phyloP scores from a whole-genome alignment of 2,888 invertebrate genomes.

The Pollenia labialis region DNA sequence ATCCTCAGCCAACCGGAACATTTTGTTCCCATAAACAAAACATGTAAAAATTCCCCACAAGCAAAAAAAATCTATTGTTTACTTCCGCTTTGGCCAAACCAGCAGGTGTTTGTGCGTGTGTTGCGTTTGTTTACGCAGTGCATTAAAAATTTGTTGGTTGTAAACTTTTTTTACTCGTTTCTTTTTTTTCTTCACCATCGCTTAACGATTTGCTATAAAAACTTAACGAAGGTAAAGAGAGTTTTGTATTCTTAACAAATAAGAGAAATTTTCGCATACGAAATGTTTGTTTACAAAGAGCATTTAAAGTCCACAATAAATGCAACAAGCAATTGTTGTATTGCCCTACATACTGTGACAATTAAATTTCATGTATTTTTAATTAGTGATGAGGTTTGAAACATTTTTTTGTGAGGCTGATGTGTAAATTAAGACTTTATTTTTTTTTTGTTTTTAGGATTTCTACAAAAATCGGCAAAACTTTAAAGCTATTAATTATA shows the following conservation, averaged over 20 bases:
- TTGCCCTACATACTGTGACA: conserved; percentile 10
- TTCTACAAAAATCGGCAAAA: too few relatives aligned
- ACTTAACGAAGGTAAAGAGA: conserved; percentile 50
- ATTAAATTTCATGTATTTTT: background rate
- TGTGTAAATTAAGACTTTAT: too few relatives aligned
- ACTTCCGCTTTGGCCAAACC: conserved; percentile 44
- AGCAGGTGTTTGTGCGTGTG: background rate
- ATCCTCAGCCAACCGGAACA: background rate
- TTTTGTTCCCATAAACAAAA: background rate
- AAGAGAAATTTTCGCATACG: too few relatives aligned
- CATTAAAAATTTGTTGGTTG: background rate
- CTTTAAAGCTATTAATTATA: too few relatives aligned
- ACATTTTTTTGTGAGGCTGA: background rate
- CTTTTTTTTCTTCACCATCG: background rate
- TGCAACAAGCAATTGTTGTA: conserved; percentile 54
- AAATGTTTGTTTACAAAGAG: background rate
- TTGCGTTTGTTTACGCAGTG: background rate
- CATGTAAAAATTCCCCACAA: background rate
- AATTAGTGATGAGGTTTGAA: background rate
- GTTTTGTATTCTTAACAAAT: background rate
- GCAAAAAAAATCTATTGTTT: conserved; percentile 15
- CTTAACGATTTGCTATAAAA: conserved; percentile 49
- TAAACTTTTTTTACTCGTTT: background rate
- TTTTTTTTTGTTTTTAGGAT: too few relatives aligned
- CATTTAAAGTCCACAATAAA: conserved; percentile 19